These are phyloP conservation scores for Rhopilema esculentum DNA, from an alignment of 30 jellyfish, hydroid and myxozoan species.

Conservation along the genomic window DNA sequence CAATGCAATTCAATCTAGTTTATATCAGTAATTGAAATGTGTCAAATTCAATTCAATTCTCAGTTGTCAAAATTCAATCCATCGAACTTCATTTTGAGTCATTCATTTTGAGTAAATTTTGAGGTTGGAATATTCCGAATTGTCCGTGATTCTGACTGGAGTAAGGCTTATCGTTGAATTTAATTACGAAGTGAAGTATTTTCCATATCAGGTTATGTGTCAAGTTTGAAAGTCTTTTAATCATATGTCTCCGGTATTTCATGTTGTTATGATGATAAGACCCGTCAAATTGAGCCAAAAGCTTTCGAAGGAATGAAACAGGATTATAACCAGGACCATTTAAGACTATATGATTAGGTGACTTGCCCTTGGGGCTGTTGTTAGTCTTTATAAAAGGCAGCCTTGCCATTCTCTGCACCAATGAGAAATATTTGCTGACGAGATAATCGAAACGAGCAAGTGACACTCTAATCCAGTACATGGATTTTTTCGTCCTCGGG, in stretches of 20 bases:
- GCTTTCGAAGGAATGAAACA: neutral
- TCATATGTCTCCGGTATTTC: neutral
- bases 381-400: neutral
- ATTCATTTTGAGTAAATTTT: neutral
- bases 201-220: neutral
- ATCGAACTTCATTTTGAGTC: neutral
- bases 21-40: constrained; percentile 3
- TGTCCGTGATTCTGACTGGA: neutral
- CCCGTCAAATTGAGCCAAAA: neutral
- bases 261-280: neutral
- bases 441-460: neutral
- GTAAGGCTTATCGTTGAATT: neutral
- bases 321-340: neutral
- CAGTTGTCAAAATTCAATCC: neutral
- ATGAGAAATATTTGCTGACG: neutral
- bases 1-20: no score
- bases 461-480: neutral
- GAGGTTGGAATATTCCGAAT: neutral
- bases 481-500: neutral
- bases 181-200: neutral
- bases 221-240: neutral
- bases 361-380: neutral
- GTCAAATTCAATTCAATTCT: neutral
- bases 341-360: neutral
- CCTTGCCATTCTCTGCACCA: neutral